Conservation (phyloP, 92 coral and sea anemone species). For the Metridium senile region DNA sequence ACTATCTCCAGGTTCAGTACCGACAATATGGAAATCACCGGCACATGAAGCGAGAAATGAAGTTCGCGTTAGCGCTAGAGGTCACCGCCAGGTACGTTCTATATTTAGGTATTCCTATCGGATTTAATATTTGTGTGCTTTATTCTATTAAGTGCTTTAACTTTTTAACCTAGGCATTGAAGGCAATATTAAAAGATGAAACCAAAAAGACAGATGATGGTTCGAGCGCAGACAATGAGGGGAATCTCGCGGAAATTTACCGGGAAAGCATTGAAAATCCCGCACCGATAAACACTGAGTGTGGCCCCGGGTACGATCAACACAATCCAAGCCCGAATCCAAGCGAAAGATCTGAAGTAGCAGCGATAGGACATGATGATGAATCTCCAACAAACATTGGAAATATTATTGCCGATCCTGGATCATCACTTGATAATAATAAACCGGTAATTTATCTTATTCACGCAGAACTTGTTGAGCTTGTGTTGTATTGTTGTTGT, state of each 20-base stretch:
- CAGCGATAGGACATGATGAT: too few species aligned
- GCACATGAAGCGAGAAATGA: background rate
- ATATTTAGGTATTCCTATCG: background rate
- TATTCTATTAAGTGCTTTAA: background rate
- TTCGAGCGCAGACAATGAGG: background rate
- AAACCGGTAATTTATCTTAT: slow-evolving; percentile 4
- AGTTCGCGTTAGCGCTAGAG: background rate
- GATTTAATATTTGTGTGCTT: too few species aligned
- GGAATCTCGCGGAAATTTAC: too few species aligned
- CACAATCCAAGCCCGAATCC: too few species aligned
- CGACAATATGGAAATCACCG: slow-evolving; percentile 28
- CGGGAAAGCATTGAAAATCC: too few species aligned
- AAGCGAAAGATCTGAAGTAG: too few species aligned
- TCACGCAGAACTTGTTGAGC: slow-evolving; percentile 6
- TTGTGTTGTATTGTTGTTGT: too few species aligned
- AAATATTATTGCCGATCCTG: background rate
- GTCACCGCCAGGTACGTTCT: slow-evolving; percentile 14
- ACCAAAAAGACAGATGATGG: background rate
- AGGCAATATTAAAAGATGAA: slow-evolving; percentile 1
- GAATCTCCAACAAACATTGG: too few species aligned
- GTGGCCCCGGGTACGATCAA: too few species aligned
- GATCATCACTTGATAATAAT: background rate
- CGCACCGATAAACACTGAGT: too few species aligned
- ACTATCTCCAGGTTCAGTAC: slow-evolving; percentile 25
- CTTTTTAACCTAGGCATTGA: background rate